A percentile compares a stretch with the other conserved stretches of the same genome.
Conservation (phyloP, 2,113 vertebrate species). For the Sprattus sprattus region DNA sequence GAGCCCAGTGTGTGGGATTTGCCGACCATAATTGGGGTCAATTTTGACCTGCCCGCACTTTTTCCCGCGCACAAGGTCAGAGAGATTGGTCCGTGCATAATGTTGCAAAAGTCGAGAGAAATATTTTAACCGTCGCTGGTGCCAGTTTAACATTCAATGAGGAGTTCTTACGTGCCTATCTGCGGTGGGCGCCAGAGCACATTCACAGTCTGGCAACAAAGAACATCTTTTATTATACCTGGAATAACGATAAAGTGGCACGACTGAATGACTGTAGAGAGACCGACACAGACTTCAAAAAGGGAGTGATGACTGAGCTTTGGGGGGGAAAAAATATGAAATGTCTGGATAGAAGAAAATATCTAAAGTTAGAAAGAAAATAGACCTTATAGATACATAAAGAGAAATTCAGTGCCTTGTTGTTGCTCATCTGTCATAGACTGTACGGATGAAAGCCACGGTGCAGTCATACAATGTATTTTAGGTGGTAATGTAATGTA, state of each 20-base stretch:
- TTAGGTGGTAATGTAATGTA: slow-evolving; percentile 36
- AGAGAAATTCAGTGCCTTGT: slow-evolving; percentile 18
- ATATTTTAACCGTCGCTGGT: background rate
- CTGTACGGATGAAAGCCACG: slow-evolving; percentile 27
- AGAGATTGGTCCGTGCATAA: background rate
- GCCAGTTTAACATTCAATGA: background rate
- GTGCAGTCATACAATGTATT: slow-evolving; percentile 34
- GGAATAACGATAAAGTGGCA: background rate
- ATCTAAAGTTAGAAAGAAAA: background rate
- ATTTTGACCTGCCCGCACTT: slow-evolving; percentile 27
- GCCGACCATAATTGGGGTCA: slow-evolving; percentile 37
- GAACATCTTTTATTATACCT: slow-evolving; percentile 11
- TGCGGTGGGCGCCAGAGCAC: background rate
- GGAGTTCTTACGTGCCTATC: background rate
- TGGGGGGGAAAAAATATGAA: background rate
- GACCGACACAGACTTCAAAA: slow-evolving; percentile 24
- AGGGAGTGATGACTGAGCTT: background rate
- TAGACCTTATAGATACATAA: slow-evolving; percentile 25
- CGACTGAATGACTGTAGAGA: background rate
- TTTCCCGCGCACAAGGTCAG: background rate
- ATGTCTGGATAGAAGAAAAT: slow-evolving; percentile 7
- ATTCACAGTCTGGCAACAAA: slow-evolving; percentile 6
- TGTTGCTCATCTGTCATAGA: slow-evolving; percentile 15
- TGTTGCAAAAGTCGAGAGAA: background rate
- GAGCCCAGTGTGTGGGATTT: slow-evolving; percentile 21